A percentile compares a stretch with the other conserved stretches of the same genome.
Conservation (phyloP, 2,797 vertebrate genomes). For the Florisuga fusca region DNA sequence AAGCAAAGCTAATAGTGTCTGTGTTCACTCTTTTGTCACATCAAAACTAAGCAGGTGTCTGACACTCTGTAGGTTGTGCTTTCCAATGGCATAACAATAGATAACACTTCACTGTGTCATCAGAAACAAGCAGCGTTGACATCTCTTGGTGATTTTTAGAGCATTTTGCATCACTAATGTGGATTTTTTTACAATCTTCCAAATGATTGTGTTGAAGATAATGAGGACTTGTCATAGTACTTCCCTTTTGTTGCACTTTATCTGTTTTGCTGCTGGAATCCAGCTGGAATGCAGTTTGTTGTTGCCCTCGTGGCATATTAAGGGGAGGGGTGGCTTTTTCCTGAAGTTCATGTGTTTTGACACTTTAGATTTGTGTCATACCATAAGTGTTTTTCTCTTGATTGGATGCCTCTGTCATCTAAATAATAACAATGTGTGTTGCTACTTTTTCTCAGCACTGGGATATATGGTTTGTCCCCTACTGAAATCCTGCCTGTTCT, state of each 20-base stretch:
- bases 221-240: not conserved
- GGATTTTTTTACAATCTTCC: rapidly evolving
- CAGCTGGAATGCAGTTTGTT: not conserved
- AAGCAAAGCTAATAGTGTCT: not conserved
- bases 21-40: not conserved
- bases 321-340: not conserved
- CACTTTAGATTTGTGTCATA: not conserved
- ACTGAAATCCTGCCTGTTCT: not conserved
- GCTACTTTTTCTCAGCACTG: not conserved
- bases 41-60: not conserved
- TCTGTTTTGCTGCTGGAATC: not conserved
- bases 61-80: not conserved
- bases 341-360: not conserved
- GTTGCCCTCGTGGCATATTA: not conserved
- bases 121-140: not conserved
- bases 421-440: not conserved
- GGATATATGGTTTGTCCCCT: rapidly evolving
- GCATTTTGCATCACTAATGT: not conserved
- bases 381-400: not conserved
- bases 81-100: not conserved
- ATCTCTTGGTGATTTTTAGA: not conserved
- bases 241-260: not conserved
- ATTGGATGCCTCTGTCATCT: not conserved
- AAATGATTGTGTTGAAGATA: not conserved
- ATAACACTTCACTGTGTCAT: not conserved